Evolutionary conservation across 2,888 invertebrate species (phyloP).

Genomic region (Aphelenchoides bicaudatus): DNA sequence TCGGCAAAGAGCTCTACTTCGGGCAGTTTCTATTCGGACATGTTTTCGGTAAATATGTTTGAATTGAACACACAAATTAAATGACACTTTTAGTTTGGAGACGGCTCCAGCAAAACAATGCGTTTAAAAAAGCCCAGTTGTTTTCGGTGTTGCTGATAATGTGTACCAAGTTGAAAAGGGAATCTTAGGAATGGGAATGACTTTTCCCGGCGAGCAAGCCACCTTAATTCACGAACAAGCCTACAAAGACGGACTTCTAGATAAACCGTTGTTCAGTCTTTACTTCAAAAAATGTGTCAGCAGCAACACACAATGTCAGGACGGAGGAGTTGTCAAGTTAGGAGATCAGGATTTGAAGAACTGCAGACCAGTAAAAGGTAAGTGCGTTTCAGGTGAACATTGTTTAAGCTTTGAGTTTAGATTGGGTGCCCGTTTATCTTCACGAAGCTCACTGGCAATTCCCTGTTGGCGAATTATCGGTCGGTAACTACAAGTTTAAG

Average conservation of each 20-base stretch:
- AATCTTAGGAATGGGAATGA: background rate
- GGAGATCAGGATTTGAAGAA: too few relatives aligned
- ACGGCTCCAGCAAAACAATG: background rate
- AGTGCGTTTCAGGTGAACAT: background rate
- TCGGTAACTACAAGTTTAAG: background rate
- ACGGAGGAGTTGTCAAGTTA: background rate
- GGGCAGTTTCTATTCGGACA: background rate
- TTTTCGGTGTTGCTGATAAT: background rate
- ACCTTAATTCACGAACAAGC: constrained; percentile 11
- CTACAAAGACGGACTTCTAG: constrained; percentile 5
- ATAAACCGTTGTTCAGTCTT: constrained; percentile 3
- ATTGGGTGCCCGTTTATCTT: background rate
- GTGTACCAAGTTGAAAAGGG: background rate
- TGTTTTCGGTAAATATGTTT: background rate
- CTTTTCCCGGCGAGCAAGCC: background rate
- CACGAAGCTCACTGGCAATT: constrained; percentile 5
- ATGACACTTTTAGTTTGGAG: too few relatives aligned
- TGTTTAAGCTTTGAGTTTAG: too few relatives aligned
- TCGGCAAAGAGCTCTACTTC: background rate
- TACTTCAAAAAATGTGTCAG: background rate
- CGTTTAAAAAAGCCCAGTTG: background rate
- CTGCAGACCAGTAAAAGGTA: background rate
- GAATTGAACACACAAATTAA: too few relatives aligned
- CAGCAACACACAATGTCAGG: background rate
- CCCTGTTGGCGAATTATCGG: background rate